A percentile compares a stretch with the other conserved stretches of the same genome.
These are phyloP conservation scores for Patella depressa DNA, from an alignment of 2,888 invertebrate species.

Conservation along the genomic window DNA sequence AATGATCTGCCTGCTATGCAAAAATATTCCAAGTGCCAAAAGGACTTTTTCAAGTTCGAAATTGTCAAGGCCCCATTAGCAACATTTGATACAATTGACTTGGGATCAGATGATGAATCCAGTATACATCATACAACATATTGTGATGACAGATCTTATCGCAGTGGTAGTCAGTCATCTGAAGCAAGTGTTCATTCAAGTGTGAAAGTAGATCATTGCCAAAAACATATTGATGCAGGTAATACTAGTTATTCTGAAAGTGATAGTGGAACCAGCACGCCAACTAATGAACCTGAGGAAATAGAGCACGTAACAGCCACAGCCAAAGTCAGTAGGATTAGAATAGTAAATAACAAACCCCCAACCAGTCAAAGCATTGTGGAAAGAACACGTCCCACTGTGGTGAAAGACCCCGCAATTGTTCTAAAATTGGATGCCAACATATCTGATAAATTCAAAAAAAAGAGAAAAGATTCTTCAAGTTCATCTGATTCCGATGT, in stretches of 20 bases:
- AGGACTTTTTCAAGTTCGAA: constrained; percentile 19
- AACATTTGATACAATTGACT: constrained; percentile 63
- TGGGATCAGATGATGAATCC: constrained; percentile 49
- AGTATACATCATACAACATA: constrained; percentile 15
- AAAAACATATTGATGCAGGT: neutral
- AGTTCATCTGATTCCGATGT: constrained; percentile 24
- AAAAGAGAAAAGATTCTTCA: constrained; percentile 14
- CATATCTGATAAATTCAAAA: neutral
- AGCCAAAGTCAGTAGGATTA: neutral
- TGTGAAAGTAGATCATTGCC: neutral
- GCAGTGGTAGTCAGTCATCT: neutral
- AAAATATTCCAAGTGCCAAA: constrained; percentile 32
- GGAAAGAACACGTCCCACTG: neutral
- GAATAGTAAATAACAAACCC: neutral
- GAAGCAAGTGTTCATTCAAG: neutral
- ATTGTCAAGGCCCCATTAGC: constrained; percentile 56
- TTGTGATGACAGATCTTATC: constrained; percentile 5
- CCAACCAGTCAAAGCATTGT: neutral
- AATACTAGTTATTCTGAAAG: neutral
- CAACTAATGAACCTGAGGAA: neutral
- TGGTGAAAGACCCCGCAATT: neutral
- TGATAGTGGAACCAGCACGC: constrained; percentile 1
- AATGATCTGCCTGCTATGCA: constrained; percentile 37
- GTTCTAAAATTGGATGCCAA: neutral
- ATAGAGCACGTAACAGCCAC: neutral